Conservation (phyloP, 2,113 vertebrate species). For the Serinus canaria region DNA sequence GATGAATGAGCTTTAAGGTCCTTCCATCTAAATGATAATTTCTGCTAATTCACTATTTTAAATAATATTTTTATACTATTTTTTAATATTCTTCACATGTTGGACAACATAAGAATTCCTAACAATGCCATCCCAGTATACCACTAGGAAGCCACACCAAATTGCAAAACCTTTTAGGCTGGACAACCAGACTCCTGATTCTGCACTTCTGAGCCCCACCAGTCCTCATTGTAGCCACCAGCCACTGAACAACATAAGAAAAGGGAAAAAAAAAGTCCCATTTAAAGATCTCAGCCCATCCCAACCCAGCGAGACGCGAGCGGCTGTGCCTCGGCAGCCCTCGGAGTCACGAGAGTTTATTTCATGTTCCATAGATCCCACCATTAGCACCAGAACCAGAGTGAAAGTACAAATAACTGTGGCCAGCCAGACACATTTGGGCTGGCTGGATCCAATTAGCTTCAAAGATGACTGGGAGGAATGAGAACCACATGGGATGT, state of each 20-base stretch:
- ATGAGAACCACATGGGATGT: conserved; percentile 70
- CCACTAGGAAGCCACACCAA: neutral
- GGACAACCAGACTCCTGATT: neutral
- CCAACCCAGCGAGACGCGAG: neutral
- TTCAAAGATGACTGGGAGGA: conserved; percentile 72
- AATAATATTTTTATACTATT: neutral
- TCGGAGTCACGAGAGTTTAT: conserved; percentile 56
- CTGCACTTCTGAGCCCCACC: neutral
- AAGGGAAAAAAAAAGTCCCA: neutral
- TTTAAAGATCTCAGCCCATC: neutral
- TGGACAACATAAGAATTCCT: neutral
- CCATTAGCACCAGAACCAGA: conserved; percentile 60
- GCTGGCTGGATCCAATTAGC: conserved; percentile 73
- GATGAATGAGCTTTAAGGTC: neutral
- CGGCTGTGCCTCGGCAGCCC: conserved; percentile 2
- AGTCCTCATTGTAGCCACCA: neutral
- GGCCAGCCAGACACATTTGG: conserved; percentile 59
- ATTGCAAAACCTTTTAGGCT: neutral
- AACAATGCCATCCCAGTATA: accelerated
- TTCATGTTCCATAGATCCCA: conserved; percentile 60
- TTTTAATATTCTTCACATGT: accelerated
- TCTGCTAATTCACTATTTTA: neutral
- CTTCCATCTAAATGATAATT: neutral
- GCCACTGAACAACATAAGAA: neutral
- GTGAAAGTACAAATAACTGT: conserved; percentile 69